These are phyloP conservation scores for Salticus scenicus DNA, from an alignment of 2,888 invertebrate genomes.

Conservation along the genomic window DNA sequence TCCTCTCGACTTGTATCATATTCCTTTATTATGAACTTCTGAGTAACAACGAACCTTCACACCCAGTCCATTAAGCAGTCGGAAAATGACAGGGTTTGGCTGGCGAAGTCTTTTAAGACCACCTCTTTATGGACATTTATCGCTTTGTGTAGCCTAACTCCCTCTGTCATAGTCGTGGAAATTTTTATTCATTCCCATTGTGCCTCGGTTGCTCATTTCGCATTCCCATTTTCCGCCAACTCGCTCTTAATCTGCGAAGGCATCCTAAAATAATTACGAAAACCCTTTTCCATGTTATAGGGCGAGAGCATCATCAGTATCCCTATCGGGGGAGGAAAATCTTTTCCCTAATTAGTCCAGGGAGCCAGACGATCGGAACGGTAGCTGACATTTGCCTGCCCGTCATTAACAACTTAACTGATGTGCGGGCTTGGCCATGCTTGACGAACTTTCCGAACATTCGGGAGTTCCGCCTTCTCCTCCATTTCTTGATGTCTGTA, in stretches of 20 bases:
- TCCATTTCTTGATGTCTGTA: constrained; percentile 7
- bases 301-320: constrained; percentile 16
- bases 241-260: constrained; percentile 11
- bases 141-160: neutral
- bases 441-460: constrained; percentile 53
- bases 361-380: constrained; percentile 38
- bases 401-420: constrained; percentile 61
- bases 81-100: neutral
- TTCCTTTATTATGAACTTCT: neutral
- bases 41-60: neutral
- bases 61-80: neutral
- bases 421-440: constrained; percentile 54
- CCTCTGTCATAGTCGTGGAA: neutral
- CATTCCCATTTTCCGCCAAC: constrained; percentile 8
- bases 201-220: neutral
- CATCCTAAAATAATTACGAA: constrained; percentile 15
- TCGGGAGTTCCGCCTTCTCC: neutral
- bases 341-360: constrained; percentile 71
- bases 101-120: neutral
- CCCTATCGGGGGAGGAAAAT: constrained; percentile 13
- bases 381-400: constrained; percentile 32
- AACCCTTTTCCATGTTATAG: neutral
- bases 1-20: too few relatives aligned
- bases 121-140: constrained; percentile 4
- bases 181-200: constrained; percentile 5